phyloP scores from a whole-genome alignment of 2,797 vertebrate species.

The Aldrovandia affinis region DNA sequence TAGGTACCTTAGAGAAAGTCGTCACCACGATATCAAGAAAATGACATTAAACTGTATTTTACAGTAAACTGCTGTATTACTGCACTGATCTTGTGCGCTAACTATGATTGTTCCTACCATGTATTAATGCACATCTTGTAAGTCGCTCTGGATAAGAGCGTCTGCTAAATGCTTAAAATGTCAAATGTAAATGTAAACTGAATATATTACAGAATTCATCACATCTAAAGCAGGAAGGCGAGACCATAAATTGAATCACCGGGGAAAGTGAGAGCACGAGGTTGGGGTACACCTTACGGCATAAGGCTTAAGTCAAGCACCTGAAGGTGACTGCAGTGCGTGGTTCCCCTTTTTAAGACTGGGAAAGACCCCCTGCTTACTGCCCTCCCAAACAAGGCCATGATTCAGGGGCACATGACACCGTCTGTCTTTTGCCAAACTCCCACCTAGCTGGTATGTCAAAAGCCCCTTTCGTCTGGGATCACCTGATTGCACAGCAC shows the following conservation, averaged over 20 bases:
- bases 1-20: too few species aligned
- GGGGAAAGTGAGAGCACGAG: not conserved
- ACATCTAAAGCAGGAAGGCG: too few species aligned
- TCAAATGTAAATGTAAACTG: not conserved
- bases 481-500: not conserved
- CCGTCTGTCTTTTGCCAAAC: not conserved
- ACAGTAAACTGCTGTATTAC: too few species aligned
- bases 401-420: not conserved
- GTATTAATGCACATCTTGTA: too few species aligned
- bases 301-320: not conserved
- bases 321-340: conserved; percentile 17
- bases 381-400: conserved; percentile 3
- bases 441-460: not conserved
- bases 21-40: too few species aligned
- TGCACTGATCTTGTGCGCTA: too few species aligned
- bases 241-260: too few species aligned
- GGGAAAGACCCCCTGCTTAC: conserved; percentile 20
- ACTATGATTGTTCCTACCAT: too few species aligned
- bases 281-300: conserved; percentile 6
- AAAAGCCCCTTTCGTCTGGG: not conserved
- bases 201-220: not conserved
- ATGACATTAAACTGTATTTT: too few species aligned
- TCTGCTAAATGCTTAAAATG: too few species aligned
- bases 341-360: conserved; percentile 24
- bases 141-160: too few species aligned